Conservation (phyloP, 2,888 invertebrate species). For the Agonopterix arenella region DNA sequence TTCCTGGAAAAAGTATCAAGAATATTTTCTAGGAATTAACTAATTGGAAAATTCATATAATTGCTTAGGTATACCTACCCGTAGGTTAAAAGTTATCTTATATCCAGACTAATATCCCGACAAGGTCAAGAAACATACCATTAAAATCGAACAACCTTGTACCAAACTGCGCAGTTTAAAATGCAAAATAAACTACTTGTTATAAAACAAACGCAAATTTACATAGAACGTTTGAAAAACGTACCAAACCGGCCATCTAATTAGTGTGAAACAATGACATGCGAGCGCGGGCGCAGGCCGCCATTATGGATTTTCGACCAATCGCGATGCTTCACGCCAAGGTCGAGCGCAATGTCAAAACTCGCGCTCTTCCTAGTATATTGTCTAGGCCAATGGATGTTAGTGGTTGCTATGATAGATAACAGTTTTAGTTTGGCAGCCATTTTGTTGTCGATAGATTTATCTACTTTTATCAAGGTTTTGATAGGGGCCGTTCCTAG, state of each 20-base stretch:
- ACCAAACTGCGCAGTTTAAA: slow-evolving; percentile 15
- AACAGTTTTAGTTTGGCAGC: slow-evolving; percentile 49
- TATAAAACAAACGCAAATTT: slow-evolving; percentile 19
- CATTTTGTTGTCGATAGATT: slow-evolving; percentile 45
- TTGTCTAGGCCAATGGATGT: slow-evolving; percentile 54
- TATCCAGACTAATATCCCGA: no score
- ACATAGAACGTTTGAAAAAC: slow-evolving; percentile 39
- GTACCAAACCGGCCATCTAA: slow-evolving; percentile 65
- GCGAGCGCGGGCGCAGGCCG: slow-evolving; percentile 52
- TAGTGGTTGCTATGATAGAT: slow-evolving; percentile 61
- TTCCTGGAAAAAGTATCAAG: no score
- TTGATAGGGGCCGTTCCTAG: slow-evolving; percentile 1
- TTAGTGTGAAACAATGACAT: slow-evolving; percentile 58
- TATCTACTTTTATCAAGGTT: slow-evolving; percentile 9
- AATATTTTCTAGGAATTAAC: no score
- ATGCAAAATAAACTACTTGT: slow-evolving; percentile 14
- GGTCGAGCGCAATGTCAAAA: slow-evolving; percentile 72
- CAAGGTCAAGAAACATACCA: neutral
- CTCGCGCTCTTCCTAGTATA: slow-evolving; percentile 44
- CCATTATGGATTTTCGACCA: slow-evolving; percentile 62
- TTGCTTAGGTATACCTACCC: no score
- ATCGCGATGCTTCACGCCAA: slow-evolving; percentile 47
- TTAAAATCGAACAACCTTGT: neutral
- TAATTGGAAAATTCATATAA: no score
- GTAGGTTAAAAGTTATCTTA: no score